phyloP scores from a whole-genome alignment of 2,797 vertebrate genomes.

The Microhierax caerulescens region DNA sequence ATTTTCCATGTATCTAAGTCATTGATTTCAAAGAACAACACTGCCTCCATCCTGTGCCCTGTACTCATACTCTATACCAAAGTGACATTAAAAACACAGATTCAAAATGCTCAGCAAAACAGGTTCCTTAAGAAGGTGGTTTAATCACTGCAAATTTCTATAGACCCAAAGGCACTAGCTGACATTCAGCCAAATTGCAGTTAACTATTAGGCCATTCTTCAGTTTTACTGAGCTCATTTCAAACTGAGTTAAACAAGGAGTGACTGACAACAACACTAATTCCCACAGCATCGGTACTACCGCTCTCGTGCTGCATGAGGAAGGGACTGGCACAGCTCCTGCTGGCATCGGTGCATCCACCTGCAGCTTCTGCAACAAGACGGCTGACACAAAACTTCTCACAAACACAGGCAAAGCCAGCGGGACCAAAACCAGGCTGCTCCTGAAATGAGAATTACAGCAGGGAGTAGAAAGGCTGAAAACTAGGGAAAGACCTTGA shows the following conservation, averaged over 20 bases:
- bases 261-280: conserved; percentile 10
- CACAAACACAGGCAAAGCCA: neutral
- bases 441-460: neutral
- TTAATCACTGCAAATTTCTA: conserved; percentile 49
- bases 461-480: neutral
- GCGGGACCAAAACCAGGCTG: neutral
- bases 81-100: neutral
- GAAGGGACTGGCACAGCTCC: neutral
- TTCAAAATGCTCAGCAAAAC: conserved; percentile 1
- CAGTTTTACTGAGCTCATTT: conserved; percentile 7
- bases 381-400: neutral
- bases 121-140: neutral
- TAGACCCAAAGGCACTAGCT: conserved; percentile 25
- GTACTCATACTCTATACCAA: neutral
- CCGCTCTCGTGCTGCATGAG: neutral
- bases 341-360: neutral
- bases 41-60: neutral
- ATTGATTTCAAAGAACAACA: neutral
- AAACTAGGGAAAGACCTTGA: neutral
- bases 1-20: neutral
- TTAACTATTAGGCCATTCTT: conserved; percentile 26
- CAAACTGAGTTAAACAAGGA: neutral
- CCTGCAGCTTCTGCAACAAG: neutral
- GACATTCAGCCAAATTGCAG: conserved; percentile 47
- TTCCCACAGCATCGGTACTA: neutral